phyloP scores from a whole-genome alignment of 2,113 vertebrate species.

The Actenoides lindsayi region DNA sequence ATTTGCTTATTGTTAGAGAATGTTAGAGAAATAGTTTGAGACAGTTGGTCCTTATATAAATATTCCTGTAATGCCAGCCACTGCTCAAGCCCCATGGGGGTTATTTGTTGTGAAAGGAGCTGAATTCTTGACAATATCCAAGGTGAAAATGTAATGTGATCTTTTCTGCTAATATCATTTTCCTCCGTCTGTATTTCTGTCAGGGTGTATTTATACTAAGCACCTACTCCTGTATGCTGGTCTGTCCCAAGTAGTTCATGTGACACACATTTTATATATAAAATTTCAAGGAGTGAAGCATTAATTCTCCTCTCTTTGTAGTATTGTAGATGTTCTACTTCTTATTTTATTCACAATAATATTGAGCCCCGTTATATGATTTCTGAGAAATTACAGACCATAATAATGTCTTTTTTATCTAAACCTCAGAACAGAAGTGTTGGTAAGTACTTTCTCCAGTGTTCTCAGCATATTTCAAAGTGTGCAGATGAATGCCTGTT shows the following conservation, averaged over 20 bases:
- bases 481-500: neutral
- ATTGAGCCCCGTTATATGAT: neutral
- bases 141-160: neutral
- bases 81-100: neutral
- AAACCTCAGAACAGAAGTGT: neutral
- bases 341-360: neutral
- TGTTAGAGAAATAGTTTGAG: neutral
- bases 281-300: neutral
- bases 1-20: neutral
- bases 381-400: neutral
- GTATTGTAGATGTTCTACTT: neutral
- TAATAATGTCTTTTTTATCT: neutral
- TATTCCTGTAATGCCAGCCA: neutral
- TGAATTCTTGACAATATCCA: neutral
- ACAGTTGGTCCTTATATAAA: neutral
- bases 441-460: slow-evolving; percentile 25
- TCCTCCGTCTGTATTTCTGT: neutral
- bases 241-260: neutral
- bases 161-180: neutral
- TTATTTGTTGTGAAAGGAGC: neutral
- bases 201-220: neutral
- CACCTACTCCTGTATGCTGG: neutral
- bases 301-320: neutral
- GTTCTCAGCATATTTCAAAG: neutral
- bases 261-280: neutral